These are phyloP conservation scores for Sus cebifrons DNA, from an alignment of 2,797 vertebrate genomes.

Conservation along the genomic window DNA sequence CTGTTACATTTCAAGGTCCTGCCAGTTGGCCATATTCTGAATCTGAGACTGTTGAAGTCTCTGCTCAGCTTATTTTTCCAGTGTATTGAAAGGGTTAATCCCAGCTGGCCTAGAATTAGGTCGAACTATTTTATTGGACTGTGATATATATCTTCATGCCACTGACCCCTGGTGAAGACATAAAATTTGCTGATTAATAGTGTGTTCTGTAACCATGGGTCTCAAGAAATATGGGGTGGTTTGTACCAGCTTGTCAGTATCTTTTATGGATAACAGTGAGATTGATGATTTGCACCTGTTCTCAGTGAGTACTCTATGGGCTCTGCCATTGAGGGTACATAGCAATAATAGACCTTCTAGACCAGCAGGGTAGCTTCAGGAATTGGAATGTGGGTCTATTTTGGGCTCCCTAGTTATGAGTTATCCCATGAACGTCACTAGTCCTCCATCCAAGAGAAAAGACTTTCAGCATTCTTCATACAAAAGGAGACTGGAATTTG, in stretches of 20 bases:
- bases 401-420: background rate
- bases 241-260: background rate
- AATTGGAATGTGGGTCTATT: slow-evolving; percentile 7
- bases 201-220: background rate
- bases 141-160: background rate
- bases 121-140: background rate
- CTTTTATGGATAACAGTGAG: slow-evolving; percentile 10
- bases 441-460: background rate
- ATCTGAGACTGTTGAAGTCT: background rate
- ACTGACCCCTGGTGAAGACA: background rate
- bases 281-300: slow-evolving; percentile 61
- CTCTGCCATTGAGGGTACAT: background rate
- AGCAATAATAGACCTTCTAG: background rate
- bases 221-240: background rate
- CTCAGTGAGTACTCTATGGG: background rate
- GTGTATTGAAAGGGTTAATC: background rate
- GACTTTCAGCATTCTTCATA: background rate
- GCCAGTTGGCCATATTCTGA: background rate
- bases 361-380: background rate
- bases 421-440: background rate
- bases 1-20: background rate
- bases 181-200: background rate
- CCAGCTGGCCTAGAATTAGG: background rate
- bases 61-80: background rate
- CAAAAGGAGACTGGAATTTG: background rate